These are phyloP conservation scores for Rotaria magnacalcarata DNA, from an alignment of 2,888 invertebrate genomes.

Conservation along the genomic window DNA sequence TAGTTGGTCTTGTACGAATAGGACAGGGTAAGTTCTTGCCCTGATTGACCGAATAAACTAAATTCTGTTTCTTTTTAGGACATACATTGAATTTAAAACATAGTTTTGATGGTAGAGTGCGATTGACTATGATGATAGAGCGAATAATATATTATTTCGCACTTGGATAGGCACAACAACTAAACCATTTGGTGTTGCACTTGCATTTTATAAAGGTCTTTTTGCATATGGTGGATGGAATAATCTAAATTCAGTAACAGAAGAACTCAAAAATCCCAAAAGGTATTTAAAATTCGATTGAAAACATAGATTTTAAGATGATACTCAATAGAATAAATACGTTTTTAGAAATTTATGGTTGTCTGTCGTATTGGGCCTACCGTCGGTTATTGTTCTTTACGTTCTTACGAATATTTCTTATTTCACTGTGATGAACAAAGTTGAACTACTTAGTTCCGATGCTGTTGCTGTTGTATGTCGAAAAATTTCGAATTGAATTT, in stretches of 20 bases:
- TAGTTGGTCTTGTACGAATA: constrained; percentile 70
- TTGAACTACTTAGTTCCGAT: constrained; percentile 73
- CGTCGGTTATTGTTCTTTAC: constrained; percentile 80
- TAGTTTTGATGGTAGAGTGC: neutral
- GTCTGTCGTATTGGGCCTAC: constrained; percentile 87
- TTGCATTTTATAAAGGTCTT: constrained; percentile 73
- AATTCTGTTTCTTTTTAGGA: constrained; percentile 59
- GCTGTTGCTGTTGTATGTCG: constrained; percentile 71
- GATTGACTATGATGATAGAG: constrained; percentile 60
- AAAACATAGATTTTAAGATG: too few species aligned
- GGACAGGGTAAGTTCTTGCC: neutral
- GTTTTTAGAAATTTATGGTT: constrained; percentile 75
- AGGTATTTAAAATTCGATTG: constrained; percentile 67
- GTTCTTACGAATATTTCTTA: constrained; percentile 84
- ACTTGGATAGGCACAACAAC: neutral
- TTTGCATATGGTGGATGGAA: constrained; percentile 85
- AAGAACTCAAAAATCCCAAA: constrained; percentile 65
- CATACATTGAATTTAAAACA: neutral
- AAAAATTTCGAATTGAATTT: too few species aligned
- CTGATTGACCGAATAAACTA: neutral
- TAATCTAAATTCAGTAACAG: constrained; percentile 68
- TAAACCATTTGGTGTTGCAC: neutral
- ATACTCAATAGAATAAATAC: too few species aligned
- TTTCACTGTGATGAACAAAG: constrained; percentile 76
- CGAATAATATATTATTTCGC: neutral